A percentile compares a stretch with the other conserved stretches of the same genome.
These are phyloP conservation scores for Fregata magnificens DNA, from an alignment of 2,113 vertebrate genomes.

Conservation along the genomic window DNA sequence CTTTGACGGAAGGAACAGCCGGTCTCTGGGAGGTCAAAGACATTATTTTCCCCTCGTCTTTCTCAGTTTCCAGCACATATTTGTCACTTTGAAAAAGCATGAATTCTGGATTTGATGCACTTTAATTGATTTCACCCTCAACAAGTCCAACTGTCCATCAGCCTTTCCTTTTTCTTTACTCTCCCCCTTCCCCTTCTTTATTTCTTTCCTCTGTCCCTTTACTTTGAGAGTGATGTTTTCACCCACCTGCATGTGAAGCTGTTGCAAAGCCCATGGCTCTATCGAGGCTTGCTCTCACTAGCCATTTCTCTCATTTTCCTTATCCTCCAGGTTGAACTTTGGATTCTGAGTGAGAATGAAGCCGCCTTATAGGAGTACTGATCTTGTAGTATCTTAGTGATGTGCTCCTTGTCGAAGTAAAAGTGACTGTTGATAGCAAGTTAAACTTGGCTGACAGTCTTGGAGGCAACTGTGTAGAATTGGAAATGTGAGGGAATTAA, in stretches of 20 bases:
- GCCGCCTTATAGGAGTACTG: not conserved
- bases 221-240: constrained; percentile 60
- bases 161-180: constrained; percentile 54
- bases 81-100: constrained; percentile 91
- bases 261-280: constrained; percentile 12
- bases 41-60: constrained; percentile 77
- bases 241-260: constrained; percentile 46
- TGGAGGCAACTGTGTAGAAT: not conserved
- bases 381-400: not conserved
- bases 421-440: not conserved
- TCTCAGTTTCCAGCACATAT: constrained; percentile 84
- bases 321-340: not conserved
- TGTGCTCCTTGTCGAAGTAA: not conserved
- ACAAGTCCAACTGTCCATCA: constrained; percentile 82
- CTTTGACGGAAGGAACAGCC: constrained; percentile 78
- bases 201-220: constrained; percentile 54
- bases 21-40: constrained; percentile 78
- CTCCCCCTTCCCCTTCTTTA: constrained; percentile 17
- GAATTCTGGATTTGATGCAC: constrained; percentile 94
- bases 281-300: not conserved
- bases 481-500: not conserved
- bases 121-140: constrained; percentile 93
- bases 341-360: not conserved
- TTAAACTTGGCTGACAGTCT: not conserved
- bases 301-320: not conserved